Conservation (phyloP, 2,797 vertebrate genomes). For the Syndactyla subalaris region DNA sequence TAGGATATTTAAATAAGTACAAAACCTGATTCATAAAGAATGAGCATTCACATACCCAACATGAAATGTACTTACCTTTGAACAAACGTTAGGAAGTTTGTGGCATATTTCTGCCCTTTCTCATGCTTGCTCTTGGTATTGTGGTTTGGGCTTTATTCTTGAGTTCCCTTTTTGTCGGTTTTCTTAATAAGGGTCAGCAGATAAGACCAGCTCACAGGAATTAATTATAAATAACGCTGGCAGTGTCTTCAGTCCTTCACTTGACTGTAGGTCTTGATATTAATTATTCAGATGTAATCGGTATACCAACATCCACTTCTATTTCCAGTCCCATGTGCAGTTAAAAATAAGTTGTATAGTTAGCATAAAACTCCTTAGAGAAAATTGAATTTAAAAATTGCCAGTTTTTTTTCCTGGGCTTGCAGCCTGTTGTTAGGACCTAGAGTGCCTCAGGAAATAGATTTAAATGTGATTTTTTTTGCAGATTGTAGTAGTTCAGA, state of each 20-base stretch:
- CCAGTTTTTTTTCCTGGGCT: not conserved
- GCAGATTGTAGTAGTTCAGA: fast-evolving
- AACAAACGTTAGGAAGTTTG: not conserved
- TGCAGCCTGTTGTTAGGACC: not conserved
- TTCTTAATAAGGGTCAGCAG: not conserved
- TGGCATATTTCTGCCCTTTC: not conserved
- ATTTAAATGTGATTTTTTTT: not conserved
- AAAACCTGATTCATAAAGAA: not conserved
- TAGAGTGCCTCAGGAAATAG: not conserved
- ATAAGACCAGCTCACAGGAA: not conserved
- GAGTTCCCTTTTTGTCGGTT: not conserved
- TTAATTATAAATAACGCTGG: not conserved
- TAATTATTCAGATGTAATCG: not conserved
- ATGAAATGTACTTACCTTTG: not conserved
- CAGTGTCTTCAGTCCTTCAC: not conserved
- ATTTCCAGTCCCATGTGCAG: not conserved
- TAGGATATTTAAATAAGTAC: not conserved
- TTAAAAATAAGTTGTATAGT: not conserved
- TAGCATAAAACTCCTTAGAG: not conserved
- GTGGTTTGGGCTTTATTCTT: not conserved
- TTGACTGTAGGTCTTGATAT: not conserved
- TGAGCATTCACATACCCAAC: fast-evolving
- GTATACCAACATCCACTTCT: not conserved
- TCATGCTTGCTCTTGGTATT: not conserved
- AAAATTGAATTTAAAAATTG: not conserved